phyloP scores from a whole-genome alignment of 2,113 vertebrate species.

The Dolichallabes microphthalmus region DNA sequence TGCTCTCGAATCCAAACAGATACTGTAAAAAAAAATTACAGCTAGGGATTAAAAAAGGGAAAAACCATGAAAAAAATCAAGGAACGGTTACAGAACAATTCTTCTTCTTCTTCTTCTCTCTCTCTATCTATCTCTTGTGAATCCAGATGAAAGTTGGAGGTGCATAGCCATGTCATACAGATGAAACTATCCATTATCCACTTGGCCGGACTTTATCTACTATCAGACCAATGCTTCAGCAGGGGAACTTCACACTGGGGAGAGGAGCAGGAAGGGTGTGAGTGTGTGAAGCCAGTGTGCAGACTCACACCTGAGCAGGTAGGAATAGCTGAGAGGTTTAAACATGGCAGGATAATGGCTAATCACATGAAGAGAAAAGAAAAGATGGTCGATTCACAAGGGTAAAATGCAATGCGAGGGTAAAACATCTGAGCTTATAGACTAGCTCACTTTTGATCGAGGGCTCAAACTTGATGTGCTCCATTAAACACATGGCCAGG shows the following conservation, averaged over 20 bases:
- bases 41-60: too few species aligned
- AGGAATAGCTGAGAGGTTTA: neutral
- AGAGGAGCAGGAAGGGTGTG: conserved; percentile 76
- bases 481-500: neutral
- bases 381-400: too few species aligned
- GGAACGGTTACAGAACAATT: neutral
- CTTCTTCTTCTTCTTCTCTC: neutral
- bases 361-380: too few species aligned
- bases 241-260: conserved; percentile 78
- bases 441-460: neutral
- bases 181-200: conserved; percentile 88
- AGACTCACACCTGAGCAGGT: conserved; percentile 86
- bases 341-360: neutral
- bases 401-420: too few species aligned
- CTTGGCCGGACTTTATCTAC: conserved; percentile 87
- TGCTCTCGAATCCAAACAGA: neutral
- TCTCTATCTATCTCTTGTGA: neutral
- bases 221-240: conserved; percentile 81
- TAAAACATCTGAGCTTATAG: too few species aligned
- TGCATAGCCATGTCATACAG: conserved; percentile 87
- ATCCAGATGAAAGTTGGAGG: conserved; percentile 90
- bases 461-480: neutral
- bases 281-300: conserved; percentile 70
- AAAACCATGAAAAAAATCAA: neutral
- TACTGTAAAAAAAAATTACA: neutral